Evolutionary conservation across 2,113 vertebrate genomes (phyloP), one percentile per base, ranked within the genome.

Genomic region (Tricholaema leucomelas): DNA sequence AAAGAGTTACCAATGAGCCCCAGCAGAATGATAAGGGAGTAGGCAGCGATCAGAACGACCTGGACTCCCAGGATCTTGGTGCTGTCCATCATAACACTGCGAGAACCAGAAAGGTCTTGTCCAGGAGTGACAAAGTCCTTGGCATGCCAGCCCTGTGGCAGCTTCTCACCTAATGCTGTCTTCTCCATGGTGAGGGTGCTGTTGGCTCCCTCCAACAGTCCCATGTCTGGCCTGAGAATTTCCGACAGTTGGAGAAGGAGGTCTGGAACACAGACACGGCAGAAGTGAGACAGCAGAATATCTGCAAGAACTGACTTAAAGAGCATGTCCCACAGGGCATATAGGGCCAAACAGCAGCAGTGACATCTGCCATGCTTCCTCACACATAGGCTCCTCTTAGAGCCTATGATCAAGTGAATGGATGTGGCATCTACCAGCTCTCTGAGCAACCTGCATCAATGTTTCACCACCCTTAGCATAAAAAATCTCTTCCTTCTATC

Each of bases 1-100:
- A 99, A 96, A 40, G 98, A 96, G 64, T 99, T 99, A 12, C 98
- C 98, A 1, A 98, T 74, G 87, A 99, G 97, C 6, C 98, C 98
- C 82, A 99, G 96, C 58, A 99, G 96, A 73, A 99, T 99, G 94
- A 99, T 99, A 9, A 99, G 96, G 8, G 98, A 98, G 73, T 99
- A 99, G 16, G 98, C 98, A 1, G 96, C 94, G 65, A 99, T 99
- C 61, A 99, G 95, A 33, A 97, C 91, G 36, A 99, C 96, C 95
- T 99, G 98, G 50, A 99, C 98, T 11, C 97, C 97, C 23, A 98
- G 88, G 89, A 98, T 98, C 89, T 99, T 99, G 93, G 98, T 99
- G 95, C 98, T 97, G 96, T 99, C 98, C 59, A 97, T 97, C 96
- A 97, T 98, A 83, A 97, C 89, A 78, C 98, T 98, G 60, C 67